phyloP scores from a whole-genome alignment of 2,113 vertebrate genomes.

The Mormoops blainvillei region DNA sequence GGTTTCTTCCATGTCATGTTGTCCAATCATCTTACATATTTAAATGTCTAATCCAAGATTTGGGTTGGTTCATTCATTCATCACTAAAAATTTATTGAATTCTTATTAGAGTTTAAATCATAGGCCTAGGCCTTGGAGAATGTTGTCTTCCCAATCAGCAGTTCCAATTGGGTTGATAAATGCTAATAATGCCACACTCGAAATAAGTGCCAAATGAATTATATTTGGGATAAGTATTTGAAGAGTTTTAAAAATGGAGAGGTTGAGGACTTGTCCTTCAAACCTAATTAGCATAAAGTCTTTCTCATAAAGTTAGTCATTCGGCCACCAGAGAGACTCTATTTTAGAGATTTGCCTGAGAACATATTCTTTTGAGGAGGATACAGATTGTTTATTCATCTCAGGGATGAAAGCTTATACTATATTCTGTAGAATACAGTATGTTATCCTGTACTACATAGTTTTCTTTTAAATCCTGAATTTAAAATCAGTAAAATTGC shows the following conservation, averaged over 20 bases:
- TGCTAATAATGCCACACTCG: not conserved
- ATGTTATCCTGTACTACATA: not conserved
- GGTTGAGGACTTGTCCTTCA: not conserved
- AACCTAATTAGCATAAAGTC: not conserved
- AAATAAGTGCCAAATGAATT: not conserved
- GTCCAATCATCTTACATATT: not conserved
- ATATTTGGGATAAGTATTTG: not conserved
- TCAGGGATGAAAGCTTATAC: not conserved
- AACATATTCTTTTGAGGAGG: not conserved
- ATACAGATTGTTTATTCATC: not conserved
- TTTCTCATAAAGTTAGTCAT: not conserved
- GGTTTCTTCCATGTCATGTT: not conserved
- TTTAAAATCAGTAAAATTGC: not conserved
- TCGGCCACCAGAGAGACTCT: not conserved
- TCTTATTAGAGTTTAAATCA: not conserved
- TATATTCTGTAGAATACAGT: not conserved
- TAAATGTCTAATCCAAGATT: not conserved
- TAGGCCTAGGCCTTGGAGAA: not conserved
- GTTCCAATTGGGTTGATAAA: not conserved
- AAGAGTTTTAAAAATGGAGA: not conserved
- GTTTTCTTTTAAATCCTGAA: not conserved
- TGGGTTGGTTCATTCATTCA: not conserved
- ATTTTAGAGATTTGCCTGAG: not conserved
- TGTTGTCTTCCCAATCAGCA: not conserved
- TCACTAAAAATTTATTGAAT: not conserved